Evolutionary conservation across 2,113 vertebrate species (phyloP), one percentile per base, ranked within the genome.

Genomic region (Emydocephalus ijimae): DNA sequence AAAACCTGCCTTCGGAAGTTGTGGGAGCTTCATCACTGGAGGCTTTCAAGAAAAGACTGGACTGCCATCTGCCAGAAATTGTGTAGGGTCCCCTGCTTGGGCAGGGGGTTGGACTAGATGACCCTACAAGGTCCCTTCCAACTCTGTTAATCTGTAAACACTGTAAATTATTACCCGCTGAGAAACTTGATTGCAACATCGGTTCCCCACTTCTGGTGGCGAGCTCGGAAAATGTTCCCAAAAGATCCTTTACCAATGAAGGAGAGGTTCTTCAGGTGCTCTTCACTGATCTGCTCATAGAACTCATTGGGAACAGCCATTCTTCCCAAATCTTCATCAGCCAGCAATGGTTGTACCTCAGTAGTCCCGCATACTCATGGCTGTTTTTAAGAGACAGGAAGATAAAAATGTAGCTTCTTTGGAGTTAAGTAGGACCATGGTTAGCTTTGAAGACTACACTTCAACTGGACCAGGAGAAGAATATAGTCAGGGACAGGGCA

Each of bases 101-200:
- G 50, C 50, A 52, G 50, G 11, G 50, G 11, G 50, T 52, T 52
- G 50, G 50, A 52, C 50, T 52, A 52, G 11, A 52, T 52, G 50
- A 52, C 50, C 50, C 50, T 12, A 12, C 50, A 52, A 52, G 11
- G 11, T 52, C 11, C 50, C 50, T 52, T 52, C 11, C 11, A 52
- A 52, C 11, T 52, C 10, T 52, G 50, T 52, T 52, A 10, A 52
- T 52, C 50, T 52, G 50, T 52, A 52, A 52, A 52, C 50, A 52
- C 50, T 52, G 11, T 52, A 52, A 52, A 43, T 3, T 3, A 9
- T 12, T 95, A 94, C 52, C 90, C 45, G 7, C 95, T 96, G 81
- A 98, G 96, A 29, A 97, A 90, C 91, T 98, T 98, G 45, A 98
- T 89, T 6, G 98, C 98, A 55, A 98, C 97, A 4, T 97, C 85